Percentiles rank a stretch among this genome's conserved stretches.
Conservation (phyloP, 2,888 invertebrate genomes). For the Halictus quadricinctus region DNA sequence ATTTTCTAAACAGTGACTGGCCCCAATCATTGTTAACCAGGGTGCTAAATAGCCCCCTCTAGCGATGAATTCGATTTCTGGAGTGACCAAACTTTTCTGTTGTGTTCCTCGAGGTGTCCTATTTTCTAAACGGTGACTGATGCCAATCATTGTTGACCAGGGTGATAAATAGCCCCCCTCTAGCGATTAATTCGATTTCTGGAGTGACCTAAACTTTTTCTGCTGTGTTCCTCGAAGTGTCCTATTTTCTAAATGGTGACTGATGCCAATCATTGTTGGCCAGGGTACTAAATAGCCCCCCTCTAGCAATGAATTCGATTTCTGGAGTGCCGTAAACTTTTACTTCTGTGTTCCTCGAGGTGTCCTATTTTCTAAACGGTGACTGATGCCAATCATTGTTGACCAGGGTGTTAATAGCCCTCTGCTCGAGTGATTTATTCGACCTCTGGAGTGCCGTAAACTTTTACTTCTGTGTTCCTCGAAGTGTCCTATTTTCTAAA, state of each 20-base stretch:
- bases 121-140: neutral
- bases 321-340: neutral
- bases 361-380: neutral
- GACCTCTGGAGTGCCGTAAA: neutral
- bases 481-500: neutral
- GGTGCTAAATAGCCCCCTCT: neutral
- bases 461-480: neutral
- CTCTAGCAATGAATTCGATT: neutral
- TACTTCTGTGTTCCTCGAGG: neutral
- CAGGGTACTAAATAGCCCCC: neutral
- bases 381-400: neutral
- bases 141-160: neutral
- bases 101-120: neutral
- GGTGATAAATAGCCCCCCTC: neutral
- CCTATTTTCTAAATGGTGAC: neutral
- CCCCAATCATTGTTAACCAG: neutral
- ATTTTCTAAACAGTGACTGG: neutral
- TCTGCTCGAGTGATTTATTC: neutral
- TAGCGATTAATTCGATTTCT: neutral
- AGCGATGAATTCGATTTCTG: neutral
- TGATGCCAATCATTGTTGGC: neutral
- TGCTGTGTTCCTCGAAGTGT: neutral
- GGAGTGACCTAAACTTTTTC: neutral
- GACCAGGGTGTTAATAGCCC: neutral
- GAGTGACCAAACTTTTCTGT: neutral